A percentile compares a stretch with the other conserved stretches of the same genome.
Conservation (phyloP, 2,888 invertebrate species). For the Zonitis immaculata region DNA sequence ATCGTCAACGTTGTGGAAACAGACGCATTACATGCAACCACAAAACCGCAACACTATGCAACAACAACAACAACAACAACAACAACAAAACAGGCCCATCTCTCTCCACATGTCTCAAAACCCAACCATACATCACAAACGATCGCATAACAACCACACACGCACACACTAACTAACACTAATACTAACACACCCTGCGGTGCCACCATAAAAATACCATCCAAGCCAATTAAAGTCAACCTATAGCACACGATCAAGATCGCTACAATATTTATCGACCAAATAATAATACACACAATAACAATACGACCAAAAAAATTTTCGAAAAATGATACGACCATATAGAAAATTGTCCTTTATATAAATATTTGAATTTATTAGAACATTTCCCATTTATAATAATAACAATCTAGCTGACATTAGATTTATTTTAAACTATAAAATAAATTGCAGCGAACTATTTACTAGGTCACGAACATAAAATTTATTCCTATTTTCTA, state of each 20-base stretch:
- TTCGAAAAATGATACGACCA: neutral
- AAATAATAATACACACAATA: neutral
- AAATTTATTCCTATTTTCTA: too few species aligned
- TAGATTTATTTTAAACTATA: neutral
- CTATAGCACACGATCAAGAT: neutral
- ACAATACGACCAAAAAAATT: too few species aligned
- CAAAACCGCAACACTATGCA: slow-evolving; percentile 22
- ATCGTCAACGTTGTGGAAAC: slow-evolving; percentile 23
- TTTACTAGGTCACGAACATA: too few species aligned
- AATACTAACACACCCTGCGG: slow-evolving; percentile 13
- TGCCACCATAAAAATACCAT: slow-evolving; percentile 17
- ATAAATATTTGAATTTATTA: too few species aligned
- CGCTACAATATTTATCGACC: slow-evolving; percentile 1
- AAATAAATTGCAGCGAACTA: neutral
- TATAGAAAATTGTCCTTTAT: neutral
- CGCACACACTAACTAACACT: too few species aligned
- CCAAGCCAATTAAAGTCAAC: slow-evolving; percentile 5
- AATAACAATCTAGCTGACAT: neutral
- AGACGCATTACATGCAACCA: slow-evolving; percentile 21
- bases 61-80: too few species aligned
- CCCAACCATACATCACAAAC: slow-evolving; percentile 19
- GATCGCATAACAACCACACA: slow-evolving; percentile 20
- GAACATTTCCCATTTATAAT: neutral
- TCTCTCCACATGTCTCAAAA: slow-evolving; percentile 19
- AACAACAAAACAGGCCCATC: too few species aligned